Evolutionary conservation across 2,113 vertebrate genomes (phyloP).

Genomic region (Lampris incognitus): DNA sequence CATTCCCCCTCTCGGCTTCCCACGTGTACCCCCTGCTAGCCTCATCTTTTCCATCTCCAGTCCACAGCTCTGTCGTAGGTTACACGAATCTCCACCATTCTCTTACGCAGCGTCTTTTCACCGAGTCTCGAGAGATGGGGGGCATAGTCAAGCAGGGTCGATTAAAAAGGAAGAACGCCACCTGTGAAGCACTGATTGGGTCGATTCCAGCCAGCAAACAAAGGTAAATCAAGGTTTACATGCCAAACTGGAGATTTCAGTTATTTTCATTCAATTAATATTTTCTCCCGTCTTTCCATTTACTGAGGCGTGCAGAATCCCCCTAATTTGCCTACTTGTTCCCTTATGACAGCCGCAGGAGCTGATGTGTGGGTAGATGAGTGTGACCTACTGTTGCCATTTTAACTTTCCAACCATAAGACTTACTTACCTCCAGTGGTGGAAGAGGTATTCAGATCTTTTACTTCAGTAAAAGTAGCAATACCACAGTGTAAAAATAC

Average conservation of each 20-base stretch:
- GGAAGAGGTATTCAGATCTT: no score
- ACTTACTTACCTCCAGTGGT: neutral
- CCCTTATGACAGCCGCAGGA: slow-evolving; percentile 43
- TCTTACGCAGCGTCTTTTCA: slow-evolving; percentile 53
- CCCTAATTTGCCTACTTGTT: slow-evolving; percentile 66
- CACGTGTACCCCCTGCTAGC: slow-evolving; percentile 62
- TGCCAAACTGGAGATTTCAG: slow-evolving; percentile 42
- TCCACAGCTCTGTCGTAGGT: slow-evolving; percentile 45
- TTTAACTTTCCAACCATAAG: slow-evolving; percentile 71
- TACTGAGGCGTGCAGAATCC: slow-evolving; percentile 48
- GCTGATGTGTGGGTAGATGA: slow-evolving; percentile 64
- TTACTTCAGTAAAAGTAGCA: no score
- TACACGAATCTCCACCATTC: slow-evolving; percentile 58
- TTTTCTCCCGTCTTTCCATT: slow-evolving; percentile 52
- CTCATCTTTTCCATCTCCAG: slow-evolving; percentile 54
- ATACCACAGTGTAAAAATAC: no score
- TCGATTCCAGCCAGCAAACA: slow-evolving; percentile 22
- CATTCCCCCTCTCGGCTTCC: slow-evolving; percentile 60
- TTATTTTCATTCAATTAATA: slow-evolving; percentile 24
- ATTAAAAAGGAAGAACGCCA: slow-evolving; percentile 53
- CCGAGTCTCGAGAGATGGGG: slow-evolving; percentile 36
- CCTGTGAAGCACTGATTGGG: slow-evolving; percentile 34
- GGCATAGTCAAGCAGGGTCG: slow-evolving; percentile 59
- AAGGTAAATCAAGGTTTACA: slow-evolving; percentile 63
- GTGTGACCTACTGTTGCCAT: slow-evolving; percentile 31